These are phyloP conservation scores for Pogonophryne albipinna DNA, from an alignment of 2,797 vertebrate genomes.

Conservation along the genomic window DNA sequence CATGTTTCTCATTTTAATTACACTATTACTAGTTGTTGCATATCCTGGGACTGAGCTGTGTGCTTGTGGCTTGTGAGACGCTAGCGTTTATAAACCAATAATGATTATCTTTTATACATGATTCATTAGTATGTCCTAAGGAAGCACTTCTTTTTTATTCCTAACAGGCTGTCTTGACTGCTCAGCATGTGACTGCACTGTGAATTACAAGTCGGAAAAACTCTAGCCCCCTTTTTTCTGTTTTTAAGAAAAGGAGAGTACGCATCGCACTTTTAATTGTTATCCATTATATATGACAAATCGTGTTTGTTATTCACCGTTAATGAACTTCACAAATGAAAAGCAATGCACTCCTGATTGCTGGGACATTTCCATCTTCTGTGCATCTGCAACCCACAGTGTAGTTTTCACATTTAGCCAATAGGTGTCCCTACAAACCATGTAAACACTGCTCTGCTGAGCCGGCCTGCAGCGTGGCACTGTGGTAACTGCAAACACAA, in stretches of 20 bases:
- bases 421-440: slow-evolving; percentile 98
- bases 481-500: slow-evolving; percentile 59
- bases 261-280: slow-evolving; percentile 62
- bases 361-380: slow-evolving; percentile 54
- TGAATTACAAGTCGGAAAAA: slow-evolving; percentile 59
- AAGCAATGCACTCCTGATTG: slow-evolving; percentile 56
- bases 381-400: slow-evolving; percentile 48
- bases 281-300: slow-evolving; percentile 69
- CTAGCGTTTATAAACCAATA: slow-evolving; percentile 84
- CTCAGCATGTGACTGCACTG: slow-evolving; percentile 66
- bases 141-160: slow-evolving; percentile 75
- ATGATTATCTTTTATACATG: slow-evolving; percentile 87
- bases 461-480: slow-evolving; percentile 55
- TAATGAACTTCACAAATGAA: slow-evolving; percentile 76
- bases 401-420: slow-evolving; percentile 87
- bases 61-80: slow-evolving; percentile 79
- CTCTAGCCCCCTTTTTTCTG: slow-evolving; percentile 13
- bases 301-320: slow-evolving; percentile 70
- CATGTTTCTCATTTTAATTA: slow-evolving; percentile 81
- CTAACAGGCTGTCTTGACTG: slow-evolving; percentile 77
- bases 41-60: slow-evolving; percentile 79
- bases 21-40: slow-evolving; percentile 83
- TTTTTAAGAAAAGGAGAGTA: slow-evolving; percentile 47
- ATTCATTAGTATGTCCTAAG: slow-evolving; percentile 86
- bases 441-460: slow-evolving; percentile 58